These are phyloP conservation scores for Tragelaphus strepsiceros DNA, from an alignment of 2,113 vertebrate species.

Conservation along the genomic window DNA sequence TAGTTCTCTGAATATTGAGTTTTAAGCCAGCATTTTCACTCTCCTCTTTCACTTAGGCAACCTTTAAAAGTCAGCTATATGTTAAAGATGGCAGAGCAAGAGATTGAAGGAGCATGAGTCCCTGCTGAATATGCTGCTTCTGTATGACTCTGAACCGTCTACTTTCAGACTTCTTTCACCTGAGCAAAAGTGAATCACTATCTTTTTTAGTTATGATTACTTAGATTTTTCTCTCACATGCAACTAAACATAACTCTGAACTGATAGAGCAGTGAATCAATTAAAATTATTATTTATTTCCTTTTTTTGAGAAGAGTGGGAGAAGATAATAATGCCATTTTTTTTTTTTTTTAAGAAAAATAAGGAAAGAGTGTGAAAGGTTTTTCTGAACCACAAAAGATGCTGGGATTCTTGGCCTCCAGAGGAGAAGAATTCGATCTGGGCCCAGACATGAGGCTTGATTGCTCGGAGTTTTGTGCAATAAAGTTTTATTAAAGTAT, in stretches of 20 bases:
- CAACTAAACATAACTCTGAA: not conserved
- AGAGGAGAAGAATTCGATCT: too few species aligned
- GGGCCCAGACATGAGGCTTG: too few species aligned
- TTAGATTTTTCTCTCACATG: not conserved
- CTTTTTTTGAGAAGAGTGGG: not conserved
- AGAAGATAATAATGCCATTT: not conserved
- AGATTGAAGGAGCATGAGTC: not conserved
- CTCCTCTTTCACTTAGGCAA: not conserved
- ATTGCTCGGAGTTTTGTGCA: too few species aligned
- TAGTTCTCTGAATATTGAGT: too few species aligned
- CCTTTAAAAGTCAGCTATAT: not conserved
- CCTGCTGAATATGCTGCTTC: not conserved
- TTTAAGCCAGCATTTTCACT: too few species aligned
- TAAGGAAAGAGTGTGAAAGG: not conserved
- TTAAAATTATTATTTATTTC: not conserved
- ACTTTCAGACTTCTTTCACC: not conserved
- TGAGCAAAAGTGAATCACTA: not conserved
- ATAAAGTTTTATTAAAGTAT: too few species aligned
- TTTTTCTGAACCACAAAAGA: too few species aligned
- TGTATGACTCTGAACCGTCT: too few species aligned
- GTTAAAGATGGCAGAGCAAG: not conserved
- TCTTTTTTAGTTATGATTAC: not conserved
- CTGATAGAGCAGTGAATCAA: not conserved
- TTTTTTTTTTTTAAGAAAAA: not conserved
- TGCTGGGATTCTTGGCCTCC: too few species aligned